Base-by-base conservation (phyloP, 2,888 invertebrate species). In the Erynnis tages region DNA sequence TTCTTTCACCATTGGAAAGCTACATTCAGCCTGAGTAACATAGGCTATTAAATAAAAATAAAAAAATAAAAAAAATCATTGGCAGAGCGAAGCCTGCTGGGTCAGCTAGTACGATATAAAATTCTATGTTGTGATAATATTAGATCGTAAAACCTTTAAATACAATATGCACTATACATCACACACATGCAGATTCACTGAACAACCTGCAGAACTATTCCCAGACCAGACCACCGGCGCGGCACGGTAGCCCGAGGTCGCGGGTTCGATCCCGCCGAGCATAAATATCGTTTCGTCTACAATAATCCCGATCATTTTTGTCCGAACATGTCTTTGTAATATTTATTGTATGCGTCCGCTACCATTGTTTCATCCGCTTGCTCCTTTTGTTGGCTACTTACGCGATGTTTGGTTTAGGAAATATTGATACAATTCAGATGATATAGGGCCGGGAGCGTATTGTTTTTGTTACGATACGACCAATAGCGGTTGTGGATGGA, bases 211-310 rank as follows among this genome's bases (percentile, higher is more conserved):
- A 27, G 35, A n/a, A 25, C 37, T 25, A 45, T 35, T 23, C 30
- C 27, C 49, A 73, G 82, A 82, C 29, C 47, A 72, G 82, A 82
- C 82, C 83, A 82, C 82, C 83, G 66, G 62, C 63, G 63, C 76
- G 77, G 69, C 71, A 80, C 84, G 78, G 85, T 82, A 83, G 85
- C 83, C 65, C 69, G 74, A 65, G 82, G 83, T 83, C 82, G 71
- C 75, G 69, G 66, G 66, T 57, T 71, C 59, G 58, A 64, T 60
- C 54, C 55, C 55, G 53, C 57, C 59, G 65, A 69, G 72, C 83
- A 84, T 86, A 83, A 84, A 85, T 82, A 81, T 76, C 68, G 70
- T 65, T 65, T 72, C 69, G 69, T 73, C 78, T 79, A 81, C 79
- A 77, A 80, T 75, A 80, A 76, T 76, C 67, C 78, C 65, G 76